These are phyloP conservation scores for Sitobion miscanthi DNA, from an alignment of 1,140 invertebrate species.

Conservation along the genomic window DNA sequence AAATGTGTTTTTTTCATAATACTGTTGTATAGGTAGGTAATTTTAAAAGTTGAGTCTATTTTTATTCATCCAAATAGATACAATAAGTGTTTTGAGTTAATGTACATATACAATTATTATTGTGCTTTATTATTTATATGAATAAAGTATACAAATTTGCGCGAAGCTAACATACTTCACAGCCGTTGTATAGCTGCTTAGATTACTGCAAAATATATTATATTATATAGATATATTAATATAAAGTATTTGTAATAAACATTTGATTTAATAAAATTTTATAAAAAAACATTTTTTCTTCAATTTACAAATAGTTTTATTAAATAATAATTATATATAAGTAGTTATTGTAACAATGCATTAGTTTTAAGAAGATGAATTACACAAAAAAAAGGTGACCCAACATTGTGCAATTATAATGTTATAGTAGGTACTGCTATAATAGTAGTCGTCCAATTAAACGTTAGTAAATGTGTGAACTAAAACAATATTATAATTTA, in stretches of 20 bases:
- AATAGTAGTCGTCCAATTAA: neutral
- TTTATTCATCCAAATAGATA: neutral
- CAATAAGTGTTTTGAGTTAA: neutral
- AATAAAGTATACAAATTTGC: neutral
- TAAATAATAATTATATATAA: constrained; percentile 1
- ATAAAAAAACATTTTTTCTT: neutral
- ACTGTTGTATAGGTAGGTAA: neutral
- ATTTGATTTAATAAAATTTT: neutral
- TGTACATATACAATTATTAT: neutral
- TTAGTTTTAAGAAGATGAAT: neutral
- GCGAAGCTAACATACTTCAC: constrained; percentile 4
- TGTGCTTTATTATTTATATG: neutral
- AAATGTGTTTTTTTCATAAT: neutral
- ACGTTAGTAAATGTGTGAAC: neutral
- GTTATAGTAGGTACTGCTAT: neutral
- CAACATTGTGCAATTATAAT: neutral
- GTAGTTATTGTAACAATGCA: neutral
- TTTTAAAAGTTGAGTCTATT: neutral
- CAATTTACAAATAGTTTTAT: constrained; percentile 5
- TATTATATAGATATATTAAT: neutral
- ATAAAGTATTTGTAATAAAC: neutral
- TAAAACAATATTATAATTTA: neutral
- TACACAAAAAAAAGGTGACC: neutral
- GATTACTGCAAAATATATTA: constrained; percentile 6
- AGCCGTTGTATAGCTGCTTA: neutral